Base-by-base conservation (phyloP, 2,888 invertebrate species). In the Peribatodes rhomboidaria region DNA sequence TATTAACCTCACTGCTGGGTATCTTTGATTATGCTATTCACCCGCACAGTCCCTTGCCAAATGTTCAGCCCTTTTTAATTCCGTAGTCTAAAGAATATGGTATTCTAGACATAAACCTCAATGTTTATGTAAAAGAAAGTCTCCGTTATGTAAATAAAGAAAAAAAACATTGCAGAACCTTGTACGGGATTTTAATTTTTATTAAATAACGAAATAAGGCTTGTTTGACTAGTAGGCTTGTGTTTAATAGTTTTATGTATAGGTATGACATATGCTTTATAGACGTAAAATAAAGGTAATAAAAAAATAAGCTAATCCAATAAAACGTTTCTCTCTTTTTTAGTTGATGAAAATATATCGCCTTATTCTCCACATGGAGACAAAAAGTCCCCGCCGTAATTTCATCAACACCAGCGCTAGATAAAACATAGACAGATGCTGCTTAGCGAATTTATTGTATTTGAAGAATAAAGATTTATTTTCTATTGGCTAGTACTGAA, bases 401-500 rank as follows among this genome's bases (percentile, higher is more conserved):
- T 65, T 60, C 42, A 65, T 59, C 59, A 37, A 42, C 41, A 54
- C 54, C 6, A 49, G 42, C 50, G 7, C 59, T 58, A 58, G 58
- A 65, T 41, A 49, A 53, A 58, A 31, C 14, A 54, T 41, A 54
- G 22, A 18, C 52, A 49, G 54, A 42, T 54, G 53, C 52, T 42
- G 39, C 50, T 65, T 60, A 50, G 50, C 54, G 18, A 57, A 61
- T 49, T 53, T 54, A 54, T 47, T 53, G 22, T 49, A 65, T 57
- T 47, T 49, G 33, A 42, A 42, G 54, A 42, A 65, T 60, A 52
- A 54, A 61, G 57, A 65, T 57, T 61, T 65, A 65, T 57, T 61
- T 57, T 57, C 61, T 65, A 58, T 65, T 46, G 60, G 16, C 20
- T 52, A 13, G 33, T 44, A 59, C 49, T 9, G n/a, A 52, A 53